Conservation (phyloP, 2,888 invertebrate genomes). For the Plusia festucae region DNA sequence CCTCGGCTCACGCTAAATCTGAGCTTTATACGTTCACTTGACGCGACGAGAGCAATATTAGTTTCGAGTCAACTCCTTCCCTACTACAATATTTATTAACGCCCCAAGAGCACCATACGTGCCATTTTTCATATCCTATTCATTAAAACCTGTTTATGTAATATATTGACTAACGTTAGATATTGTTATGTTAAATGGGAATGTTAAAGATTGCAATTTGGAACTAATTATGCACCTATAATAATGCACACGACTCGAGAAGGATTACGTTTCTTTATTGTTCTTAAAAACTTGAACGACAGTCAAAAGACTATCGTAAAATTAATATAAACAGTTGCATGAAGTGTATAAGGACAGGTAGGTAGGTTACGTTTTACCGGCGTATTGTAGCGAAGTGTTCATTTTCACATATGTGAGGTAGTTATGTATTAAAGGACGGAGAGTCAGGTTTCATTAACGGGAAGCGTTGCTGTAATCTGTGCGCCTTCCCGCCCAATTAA, state of each 20-base stretch:
- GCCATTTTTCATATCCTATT: conserved; percentile 70
- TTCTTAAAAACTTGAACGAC: neutral
- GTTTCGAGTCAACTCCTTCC: conserved; percentile 86
- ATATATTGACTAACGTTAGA: conserved; percentile 33
- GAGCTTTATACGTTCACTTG: conserved; percentile 89
- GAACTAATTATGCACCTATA: conserved; percentile 6
- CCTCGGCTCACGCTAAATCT: conserved; percentile 88
- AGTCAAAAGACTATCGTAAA: conserved; percentile 2
- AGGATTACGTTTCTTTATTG: conserved; percentile 3
- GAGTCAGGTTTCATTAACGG: conserved; percentile 83
- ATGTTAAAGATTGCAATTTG: conserved; percentile 13
- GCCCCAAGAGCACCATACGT: conserved; percentile 71
- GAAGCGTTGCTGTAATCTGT: conserved; percentile 76
- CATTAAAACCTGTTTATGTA: conserved; percentile 68
- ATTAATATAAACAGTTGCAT: neutral
- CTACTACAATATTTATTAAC: conserved; percentile 88
- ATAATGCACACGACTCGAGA: conserved; percentile 26
- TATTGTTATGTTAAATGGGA: neutral
- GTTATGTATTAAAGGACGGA: conserved; percentile 60
- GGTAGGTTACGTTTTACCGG: conserved; percentile 11
- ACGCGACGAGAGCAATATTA: conserved; percentile 89
- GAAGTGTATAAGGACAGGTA: conserved; percentile 4
- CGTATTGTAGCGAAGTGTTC: conserved; percentile 20
- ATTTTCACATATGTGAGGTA: conserved; percentile 26
- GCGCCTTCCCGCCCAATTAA: conserved; percentile 87